phyloP scores from a whole-genome alignment of 2,888 invertebrate genomes.

The Lasioglossum pauxillum region DNA sequence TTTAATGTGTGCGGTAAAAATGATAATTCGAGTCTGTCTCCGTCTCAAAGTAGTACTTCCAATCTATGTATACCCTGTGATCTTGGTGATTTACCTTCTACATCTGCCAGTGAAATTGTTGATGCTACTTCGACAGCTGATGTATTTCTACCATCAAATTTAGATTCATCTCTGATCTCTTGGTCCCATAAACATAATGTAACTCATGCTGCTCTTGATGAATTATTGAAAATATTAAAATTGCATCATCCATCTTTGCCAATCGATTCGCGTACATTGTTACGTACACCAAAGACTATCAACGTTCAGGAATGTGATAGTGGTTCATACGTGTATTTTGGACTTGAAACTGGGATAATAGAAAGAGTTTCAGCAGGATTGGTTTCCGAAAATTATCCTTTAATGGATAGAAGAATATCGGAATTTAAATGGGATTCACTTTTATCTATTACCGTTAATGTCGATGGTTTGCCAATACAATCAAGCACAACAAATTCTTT shows the following conservation, averaged over 20 bases:
- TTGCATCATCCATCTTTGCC: neutral
- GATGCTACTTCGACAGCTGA: neutral
- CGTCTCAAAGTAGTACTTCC: neutral
- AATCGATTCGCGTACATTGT: neutral
- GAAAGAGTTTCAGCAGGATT: neutral
- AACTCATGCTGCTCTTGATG: too few species aligned
- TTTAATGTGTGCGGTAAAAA: neutral
- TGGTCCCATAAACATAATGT: neutral
- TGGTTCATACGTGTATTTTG: neutral
- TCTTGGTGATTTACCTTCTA: neutral
- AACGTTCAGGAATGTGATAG: neutral
- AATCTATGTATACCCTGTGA: neutral
- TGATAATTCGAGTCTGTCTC: neutral
- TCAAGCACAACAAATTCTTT: neutral
- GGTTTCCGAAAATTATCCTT: neutral
- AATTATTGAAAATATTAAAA: neutral
- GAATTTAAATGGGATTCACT: neutral
- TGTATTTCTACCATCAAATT: neutral
- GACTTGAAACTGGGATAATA: neutral
- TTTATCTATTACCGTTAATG: slow-evolving; percentile 1
- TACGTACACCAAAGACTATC: neutral
- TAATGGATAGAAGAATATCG: neutral
- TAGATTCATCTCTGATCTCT: neutral
- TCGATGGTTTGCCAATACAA: slow-evolving; percentile 1
- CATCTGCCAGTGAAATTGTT: neutral